phyloP scores from a whole-genome alignment of 2,113 vertebrate genomes.

The Hiodon alosoides region DNA sequence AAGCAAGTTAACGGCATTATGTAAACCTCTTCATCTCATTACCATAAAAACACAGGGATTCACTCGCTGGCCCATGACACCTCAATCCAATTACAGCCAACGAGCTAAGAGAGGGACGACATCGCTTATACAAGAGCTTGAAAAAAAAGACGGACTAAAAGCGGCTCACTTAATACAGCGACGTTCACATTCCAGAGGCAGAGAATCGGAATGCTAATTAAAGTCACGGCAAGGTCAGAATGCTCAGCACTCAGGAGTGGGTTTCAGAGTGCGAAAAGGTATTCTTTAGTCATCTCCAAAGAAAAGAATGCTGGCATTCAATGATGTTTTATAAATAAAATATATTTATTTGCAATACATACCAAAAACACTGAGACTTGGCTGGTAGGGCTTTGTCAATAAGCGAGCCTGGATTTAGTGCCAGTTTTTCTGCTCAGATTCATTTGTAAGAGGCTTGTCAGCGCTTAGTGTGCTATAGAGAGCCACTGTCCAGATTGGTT shows the following conservation, averaged over 20 bases:
- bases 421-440: background rate
- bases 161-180: conserved; percentile 10
- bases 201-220: background rate
- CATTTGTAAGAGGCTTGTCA: background rate
- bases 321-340: background rate
- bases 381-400: too few relatives aligned
- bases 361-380: background rate
- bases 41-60: conserved; percentile 17
- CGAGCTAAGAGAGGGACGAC: background rate
- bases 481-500: background rate
- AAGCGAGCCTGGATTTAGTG: too few relatives aligned
- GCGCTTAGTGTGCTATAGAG: background rate
- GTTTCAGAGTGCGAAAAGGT: background rate
- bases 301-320: background rate
- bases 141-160: background rate
- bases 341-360: background rate
- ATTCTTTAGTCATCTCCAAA: background rate
- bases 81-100: conserved; percentile 19
- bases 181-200: background rate
- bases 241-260: background rate
- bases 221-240: background rate
- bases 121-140: background rate
- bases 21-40: conserved; percentile 33
- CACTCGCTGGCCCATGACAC: conserved; percentile 12
- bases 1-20: conserved; percentile 23